A percentile compares a stretch with the other conserved stretches of the same genome.
Evolutionary conservation across 2,888 invertebrate genomes (phyloP).

Genomic region (Drosophila hawaiiensis): DNA sequence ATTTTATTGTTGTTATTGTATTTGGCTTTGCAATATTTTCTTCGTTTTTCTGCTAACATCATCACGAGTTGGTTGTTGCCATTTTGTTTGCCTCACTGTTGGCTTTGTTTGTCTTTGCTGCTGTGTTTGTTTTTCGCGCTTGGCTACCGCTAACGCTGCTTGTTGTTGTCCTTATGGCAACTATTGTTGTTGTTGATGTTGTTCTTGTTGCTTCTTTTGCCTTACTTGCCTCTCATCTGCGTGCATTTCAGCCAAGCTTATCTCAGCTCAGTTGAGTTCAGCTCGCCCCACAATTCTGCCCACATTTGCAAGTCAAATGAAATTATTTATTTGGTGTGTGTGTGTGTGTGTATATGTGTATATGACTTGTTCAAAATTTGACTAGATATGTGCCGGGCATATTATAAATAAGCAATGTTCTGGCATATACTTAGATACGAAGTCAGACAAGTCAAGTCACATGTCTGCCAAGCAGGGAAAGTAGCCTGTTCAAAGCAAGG

Average conservation of each 20-base stretch:
- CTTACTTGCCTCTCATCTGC: slow-evolving; percentile 31
- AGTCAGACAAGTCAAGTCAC: slow-evolving; percentile 20
- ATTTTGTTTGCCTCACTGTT: slow-evolving; percentile 66
- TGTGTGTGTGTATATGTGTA: slow-evolving; percentile 4
- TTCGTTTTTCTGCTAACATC: slow-evolving; percentile 5
- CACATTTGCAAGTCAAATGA: slow-evolving; percentile 78
- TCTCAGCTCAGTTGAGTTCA: slow-evolving; percentile 21
- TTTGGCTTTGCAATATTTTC: neutral
- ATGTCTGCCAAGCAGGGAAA: neutral
- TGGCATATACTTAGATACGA: slow-evolving; percentile 40
- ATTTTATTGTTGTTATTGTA: slow-evolving; percentile 2
- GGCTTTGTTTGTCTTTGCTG: slow-evolving; percentile 36
- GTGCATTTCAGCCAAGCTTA: slow-evolving; percentile 22
- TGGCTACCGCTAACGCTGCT: slow-evolving; percentile 23
- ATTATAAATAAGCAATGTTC: slow-evolving; percentile 70
- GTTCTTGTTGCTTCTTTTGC: slow-evolving; percentile 17
- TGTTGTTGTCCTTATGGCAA: slow-evolving; percentile 39
- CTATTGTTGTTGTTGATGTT: neutral
- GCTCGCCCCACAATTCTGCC: slow-evolving; percentile 38
- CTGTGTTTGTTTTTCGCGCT: slow-evolving; percentile 19
- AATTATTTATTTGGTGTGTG: slow-evolving; percentile 70
- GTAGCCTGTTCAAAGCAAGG: neutral
- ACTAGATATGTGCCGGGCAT: slow-evolving; percentile 54
- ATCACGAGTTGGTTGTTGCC: slow-evolving; percentile 34
- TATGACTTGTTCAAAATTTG: slow-evolving; percentile 32